Percentiles rank a stretch among this genome's conserved stretches.
Conservation (phyloP, 2,113 vertebrate genomes). For the Amia ocellicauda region DNA sequence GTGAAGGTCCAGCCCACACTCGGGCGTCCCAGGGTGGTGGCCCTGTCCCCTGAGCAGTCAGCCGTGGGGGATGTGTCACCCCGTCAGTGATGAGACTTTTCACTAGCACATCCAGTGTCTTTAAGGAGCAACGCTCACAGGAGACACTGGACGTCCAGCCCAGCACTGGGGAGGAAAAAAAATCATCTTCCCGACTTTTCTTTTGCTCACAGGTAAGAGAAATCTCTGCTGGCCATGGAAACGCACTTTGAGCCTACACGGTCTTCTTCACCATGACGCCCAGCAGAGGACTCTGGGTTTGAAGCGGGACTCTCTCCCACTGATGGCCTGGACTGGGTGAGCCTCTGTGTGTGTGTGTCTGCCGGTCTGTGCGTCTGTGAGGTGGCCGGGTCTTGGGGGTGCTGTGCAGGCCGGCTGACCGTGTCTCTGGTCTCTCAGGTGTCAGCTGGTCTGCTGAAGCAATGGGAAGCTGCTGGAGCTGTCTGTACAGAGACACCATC, state of each 20-base stretch:
- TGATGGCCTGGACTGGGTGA: constrained; percentile 87
- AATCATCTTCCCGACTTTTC: constrained; percentile 35
- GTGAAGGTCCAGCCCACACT: too few relatives aligned
- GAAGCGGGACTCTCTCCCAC: constrained; percentile 67
- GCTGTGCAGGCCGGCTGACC: background rate
- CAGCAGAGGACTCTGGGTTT: constrained; percentile 70
- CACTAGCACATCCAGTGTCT: too few relatives aligned
- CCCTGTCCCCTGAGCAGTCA: too few relatives aligned
- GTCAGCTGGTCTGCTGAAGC: constrained; percentile 75
- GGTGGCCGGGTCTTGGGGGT: too few relatives aligned
- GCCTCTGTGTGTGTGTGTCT: constrained; percentile 21
- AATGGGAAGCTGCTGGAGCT: constrained; percentile 99
- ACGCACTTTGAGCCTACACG: constrained; percentile 50
- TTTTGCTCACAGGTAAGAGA: constrained; percentile 54
- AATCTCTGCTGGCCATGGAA: constrained; percentile 43
- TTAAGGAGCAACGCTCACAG: too few relatives aligned
- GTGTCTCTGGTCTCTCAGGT: constrained; percentile 56
- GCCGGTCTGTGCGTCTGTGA: too few relatives aligned
- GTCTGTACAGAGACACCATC: constrained; percentile 87
- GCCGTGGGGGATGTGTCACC: too few relatives aligned
- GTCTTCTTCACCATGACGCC: constrained; percentile 67
- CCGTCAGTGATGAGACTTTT: too few relatives aligned
- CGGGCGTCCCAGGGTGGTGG: too few relatives aligned
- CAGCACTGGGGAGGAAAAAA: constrained; percentile 52
- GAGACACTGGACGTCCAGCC: too few relatives aligned